Conservation (phyloP, 2,113 vertebrate genomes). For the Pelodiscus sinensis region DNA sequence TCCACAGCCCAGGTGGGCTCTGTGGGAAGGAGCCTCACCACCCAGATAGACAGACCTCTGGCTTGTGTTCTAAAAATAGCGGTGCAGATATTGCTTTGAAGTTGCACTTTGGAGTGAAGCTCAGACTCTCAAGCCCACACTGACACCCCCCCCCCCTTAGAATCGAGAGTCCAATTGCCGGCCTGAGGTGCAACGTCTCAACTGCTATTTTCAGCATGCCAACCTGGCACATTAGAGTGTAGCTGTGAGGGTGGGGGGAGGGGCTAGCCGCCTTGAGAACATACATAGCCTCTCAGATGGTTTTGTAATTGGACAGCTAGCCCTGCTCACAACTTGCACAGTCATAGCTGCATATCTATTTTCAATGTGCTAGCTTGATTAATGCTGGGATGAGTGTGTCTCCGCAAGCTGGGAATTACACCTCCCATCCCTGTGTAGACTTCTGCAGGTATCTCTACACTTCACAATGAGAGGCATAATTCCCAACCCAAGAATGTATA, state of each 20-base stretch:
- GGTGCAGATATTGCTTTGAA: not conserved
- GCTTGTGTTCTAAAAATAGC: not conserved
- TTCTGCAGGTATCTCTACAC: not conserved
- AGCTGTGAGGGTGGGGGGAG: not conserved
- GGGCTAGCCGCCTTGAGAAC: not conserved
- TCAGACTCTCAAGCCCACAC: not conserved
- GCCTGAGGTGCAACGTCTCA: not conserved
- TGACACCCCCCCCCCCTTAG: not conserved
- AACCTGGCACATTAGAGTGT: too few species aligned
- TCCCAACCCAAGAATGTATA: not conserved
- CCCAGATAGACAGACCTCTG: not conserved
- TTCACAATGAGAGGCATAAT: not conserved
- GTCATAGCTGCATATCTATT: not conserved
- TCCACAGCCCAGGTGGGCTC: not conserved
- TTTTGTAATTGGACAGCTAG: too few species aligned
- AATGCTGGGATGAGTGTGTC: not conserved
- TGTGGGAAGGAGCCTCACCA: not conserved
- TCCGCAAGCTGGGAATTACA: not conserved
- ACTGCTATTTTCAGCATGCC: not conserved
- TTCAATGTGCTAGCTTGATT: not conserved
- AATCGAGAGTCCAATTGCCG: not conserved
- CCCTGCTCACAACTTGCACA: too few species aligned
- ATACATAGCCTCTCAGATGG: not conserved
- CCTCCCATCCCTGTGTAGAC: too few species aligned
- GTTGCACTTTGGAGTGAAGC: not conserved